Conservation (phyloP, 2,888 invertebrate genomes). For the Lordiphosa andalusiaca region DNA sequence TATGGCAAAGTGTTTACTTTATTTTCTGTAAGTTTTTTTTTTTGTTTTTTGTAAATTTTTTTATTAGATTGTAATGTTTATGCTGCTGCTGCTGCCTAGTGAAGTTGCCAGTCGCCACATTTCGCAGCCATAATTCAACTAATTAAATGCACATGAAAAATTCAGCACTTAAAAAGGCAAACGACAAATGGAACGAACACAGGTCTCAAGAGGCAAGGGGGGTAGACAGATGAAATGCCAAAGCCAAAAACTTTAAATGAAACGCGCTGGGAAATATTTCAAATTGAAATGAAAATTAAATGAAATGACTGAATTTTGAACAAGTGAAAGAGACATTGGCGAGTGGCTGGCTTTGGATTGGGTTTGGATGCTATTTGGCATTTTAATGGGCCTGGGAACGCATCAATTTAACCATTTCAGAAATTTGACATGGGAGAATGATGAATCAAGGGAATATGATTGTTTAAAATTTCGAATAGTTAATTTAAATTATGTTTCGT, state of each 20-base stretch:
- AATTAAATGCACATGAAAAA: slow-evolving; percentile 76
- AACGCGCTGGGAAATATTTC: slow-evolving; percentile 63
- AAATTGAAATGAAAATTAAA: slow-evolving; percentile 51
- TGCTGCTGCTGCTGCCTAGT: slow-evolving; percentile 26
- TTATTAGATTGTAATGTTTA: slow-evolving; percentile 62
- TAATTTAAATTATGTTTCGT: too few species aligned
- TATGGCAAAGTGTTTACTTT: slow-evolving; percentile 69
- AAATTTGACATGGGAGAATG: too few species aligned
- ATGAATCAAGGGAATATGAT: too few species aligned
- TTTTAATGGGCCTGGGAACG: slow-evolving; percentile 6
- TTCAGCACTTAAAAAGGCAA: slow-evolving; percentile 73
- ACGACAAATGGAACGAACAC: slow-evolving; percentile 40
- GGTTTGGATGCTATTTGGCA: not conserved
- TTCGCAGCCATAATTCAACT: slow-evolving; percentile 74
- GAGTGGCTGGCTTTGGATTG: not conserved
- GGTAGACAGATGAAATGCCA: slow-evolving; percentile 36
- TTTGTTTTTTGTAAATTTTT: slow-evolving; percentile 60
- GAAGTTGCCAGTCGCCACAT: slow-evolving; percentile 52
- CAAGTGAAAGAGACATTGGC: slow-evolving; percentile 51
- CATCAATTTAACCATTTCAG: too few species aligned
- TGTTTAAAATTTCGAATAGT: too few species aligned
- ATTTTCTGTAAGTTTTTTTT: slow-evolving; percentile 51
- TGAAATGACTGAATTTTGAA: slow-evolving; percentile 36
- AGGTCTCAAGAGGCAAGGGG: not conserved
- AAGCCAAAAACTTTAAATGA: slow-evolving; percentile 42